Conservation (phyloP, 2,797 vertebrate species). For the Melanotaenia pygmaea region DNA sequence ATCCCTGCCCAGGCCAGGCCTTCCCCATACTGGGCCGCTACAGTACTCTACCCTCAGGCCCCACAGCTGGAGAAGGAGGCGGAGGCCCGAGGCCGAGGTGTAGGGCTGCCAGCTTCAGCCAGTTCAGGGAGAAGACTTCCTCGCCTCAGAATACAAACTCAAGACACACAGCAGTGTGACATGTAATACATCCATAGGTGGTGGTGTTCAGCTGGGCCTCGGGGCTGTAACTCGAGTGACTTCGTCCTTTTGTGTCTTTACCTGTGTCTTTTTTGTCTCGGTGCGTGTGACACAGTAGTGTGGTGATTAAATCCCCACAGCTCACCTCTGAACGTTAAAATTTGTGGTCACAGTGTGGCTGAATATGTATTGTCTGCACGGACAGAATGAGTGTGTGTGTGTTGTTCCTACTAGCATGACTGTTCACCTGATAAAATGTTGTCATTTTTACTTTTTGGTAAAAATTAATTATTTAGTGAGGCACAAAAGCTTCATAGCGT, state of each 20-base stretch:
- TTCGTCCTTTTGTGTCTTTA: constrained; percentile 34
- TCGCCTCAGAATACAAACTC: constrained; percentile 80
- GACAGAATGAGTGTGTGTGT: constrained; percentile 22
- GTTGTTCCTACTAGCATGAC: constrained; percentile 44
- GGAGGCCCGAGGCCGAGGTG: constrained; percentile 69
- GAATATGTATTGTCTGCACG: constrained; percentile 20
- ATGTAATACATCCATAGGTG: neutral
- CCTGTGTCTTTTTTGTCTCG: constrained; percentile 39
- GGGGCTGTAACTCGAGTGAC: constrained; percentile 26
- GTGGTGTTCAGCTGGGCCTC: constrained; percentile 15
- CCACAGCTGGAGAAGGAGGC: constrained; percentile 32
- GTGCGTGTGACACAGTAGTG: constrained; percentile 36
- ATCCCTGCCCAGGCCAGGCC: constrained; percentile 31
- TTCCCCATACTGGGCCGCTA: constrained; percentile 54
- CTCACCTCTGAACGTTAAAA: constrained; percentile 2
- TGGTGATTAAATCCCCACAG: constrained; percentile 21
- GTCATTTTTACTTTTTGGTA: constrained; percentile 71
- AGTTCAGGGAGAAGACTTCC: constrained; percentile 77
- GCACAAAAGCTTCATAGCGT: constrained; percentile 78
- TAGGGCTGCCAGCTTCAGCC: constrained; percentile 88
- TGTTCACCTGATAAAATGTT: constrained; percentile 66
- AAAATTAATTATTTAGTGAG: constrained; percentile 58
- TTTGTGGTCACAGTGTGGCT: constrained; percentile 19
- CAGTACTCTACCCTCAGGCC: constrained; percentile 67
- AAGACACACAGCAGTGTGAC: constrained; percentile 92